phyloP scores from a whole-genome alignment of 2,113 vertebrate species.

The Galemys pyrenaicus region DNA sequence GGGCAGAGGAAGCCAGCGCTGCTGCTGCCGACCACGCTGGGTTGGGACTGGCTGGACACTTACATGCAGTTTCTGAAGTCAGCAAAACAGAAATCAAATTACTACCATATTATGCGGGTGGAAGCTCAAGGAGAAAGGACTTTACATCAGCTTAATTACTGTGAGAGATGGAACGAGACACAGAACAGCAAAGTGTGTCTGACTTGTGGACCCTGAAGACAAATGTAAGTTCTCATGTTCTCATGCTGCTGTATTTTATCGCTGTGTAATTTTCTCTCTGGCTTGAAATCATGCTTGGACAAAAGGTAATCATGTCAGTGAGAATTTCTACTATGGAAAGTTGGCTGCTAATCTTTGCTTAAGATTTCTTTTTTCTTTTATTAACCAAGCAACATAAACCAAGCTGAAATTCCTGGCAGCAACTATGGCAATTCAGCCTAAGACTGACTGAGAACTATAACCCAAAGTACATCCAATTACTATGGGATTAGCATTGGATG shows the following conservation, averaged over 20 bases:
- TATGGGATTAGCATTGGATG: slow-evolving; percentile 71
- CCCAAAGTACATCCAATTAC: slow-evolving; percentile 72
- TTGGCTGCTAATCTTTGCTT: slow-evolving; percentile 64
- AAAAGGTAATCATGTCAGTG: slow-evolving; percentile 61
- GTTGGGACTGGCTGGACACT: slow-evolving; percentile 73
- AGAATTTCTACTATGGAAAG: slow-evolving; percentile 73
- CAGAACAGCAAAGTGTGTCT: slow-evolving; percentile 44
- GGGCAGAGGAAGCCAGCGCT: slow-evolving; percentile 76
- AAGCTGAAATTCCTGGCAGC: slow-evolving; percentile 71
- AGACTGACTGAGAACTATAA: slow-evolving; percentile 71
- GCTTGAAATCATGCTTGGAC: slow-evolving; percentile 65
- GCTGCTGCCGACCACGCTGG: slow-evolving; percentile 57
- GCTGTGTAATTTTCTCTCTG: slow-evolving; percentile 68
- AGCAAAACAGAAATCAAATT: slow-evolving; percentile 76
- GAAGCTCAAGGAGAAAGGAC: slow-evolving; percentile 62
- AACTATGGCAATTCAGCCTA: slow-evolving; percentile 62
- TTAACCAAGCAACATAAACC: slow-evolving; percentile 60
- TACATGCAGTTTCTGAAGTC: slow-evolving; percentile 80
- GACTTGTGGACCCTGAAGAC: slow-evolving; percentile 57
- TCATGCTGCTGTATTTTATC: slow-evolving; percentile 55
- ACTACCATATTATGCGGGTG: slow-evolving; percentile 46
- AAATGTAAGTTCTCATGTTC: slow-evolving; percentile 83
- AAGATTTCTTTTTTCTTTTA: slow-evolving; percentile 44
- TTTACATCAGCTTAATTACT: not conserved
- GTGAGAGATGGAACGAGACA: slow-evolving; percentile 54